phyloP scores from a whole-genome alignment of 2,113 vertebrate species.

The Chionodraco myersi region DNA sequence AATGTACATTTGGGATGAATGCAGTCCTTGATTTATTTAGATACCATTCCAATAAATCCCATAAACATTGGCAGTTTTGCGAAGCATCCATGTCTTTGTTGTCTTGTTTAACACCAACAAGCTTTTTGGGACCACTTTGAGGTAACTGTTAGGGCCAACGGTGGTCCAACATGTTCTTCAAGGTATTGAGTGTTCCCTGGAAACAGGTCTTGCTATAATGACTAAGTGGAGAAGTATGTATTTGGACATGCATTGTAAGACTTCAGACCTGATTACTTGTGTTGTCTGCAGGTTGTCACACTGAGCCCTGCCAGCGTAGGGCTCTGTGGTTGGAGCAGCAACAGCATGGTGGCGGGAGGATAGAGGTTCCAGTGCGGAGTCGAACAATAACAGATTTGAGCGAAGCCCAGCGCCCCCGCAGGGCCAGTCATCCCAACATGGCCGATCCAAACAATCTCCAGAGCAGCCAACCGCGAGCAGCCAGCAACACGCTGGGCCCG shows the following conservation, averaged over 20 bases:
- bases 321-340: slow-evolving; percentile 75
- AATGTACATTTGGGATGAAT: neutral
- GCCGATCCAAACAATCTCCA: slow-evolving; percentile 16
- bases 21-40: neutral
- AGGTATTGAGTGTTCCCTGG: neutral
- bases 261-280: neutral
- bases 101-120: neutral
- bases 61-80: neutral
- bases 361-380: slow-evolving; percentile 65
- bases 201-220: neutral
- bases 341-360: slow-evolving; percentile 36
- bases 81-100: neutral
- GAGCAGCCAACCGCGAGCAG: slow-evolving; percentile 12
- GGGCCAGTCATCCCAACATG: slow-evolving; percentile 77
- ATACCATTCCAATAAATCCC: neutral
- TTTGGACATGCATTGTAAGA: neutral
- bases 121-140: neutral
- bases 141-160: neutral
- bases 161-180: neutral
- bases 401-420: slow-evolving; percentile 54
- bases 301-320: slow-evolving; percentile 79
- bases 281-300: slow-evolving; percentile 70
- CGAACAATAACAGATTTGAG: slow-evolving; percentile 68
- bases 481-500: slow-evolving; percentile 32
- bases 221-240: neutral